Evolutionary conservation across 2,797 vertebrate genomes (phyloP).

Genomic region (Garrulus glandarius): DNA sequence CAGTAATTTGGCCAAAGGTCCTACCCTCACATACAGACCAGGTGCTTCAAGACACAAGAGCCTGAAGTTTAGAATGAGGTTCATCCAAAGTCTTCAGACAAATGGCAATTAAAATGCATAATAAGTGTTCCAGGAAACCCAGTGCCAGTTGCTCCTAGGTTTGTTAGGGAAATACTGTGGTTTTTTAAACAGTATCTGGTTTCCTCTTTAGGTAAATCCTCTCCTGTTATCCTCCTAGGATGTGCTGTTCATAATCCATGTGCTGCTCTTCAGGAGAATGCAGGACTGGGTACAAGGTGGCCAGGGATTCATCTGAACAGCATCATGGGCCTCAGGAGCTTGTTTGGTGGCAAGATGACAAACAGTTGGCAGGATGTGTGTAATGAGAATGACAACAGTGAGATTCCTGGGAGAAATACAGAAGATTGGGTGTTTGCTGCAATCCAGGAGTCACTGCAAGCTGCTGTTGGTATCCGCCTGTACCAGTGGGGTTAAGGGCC

Average conservation of each 20-base stretch:
- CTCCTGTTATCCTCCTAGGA: not conserved
- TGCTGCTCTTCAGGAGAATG: not conserved
- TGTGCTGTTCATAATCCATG: not conserved
- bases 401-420: not conserved
- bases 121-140: not conserved
- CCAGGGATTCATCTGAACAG: not conserved
- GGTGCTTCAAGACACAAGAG: slow-evolving; percentile 7
- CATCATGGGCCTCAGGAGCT: not conserved
- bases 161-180: not conserved
- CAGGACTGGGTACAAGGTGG: not conserved
- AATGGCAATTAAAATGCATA: not conserved
- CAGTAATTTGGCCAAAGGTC: not conserved
- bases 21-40: not conserved
- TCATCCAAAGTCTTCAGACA: slow-evolving; percentile 43
- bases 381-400: accelerated
- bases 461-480: not conserved
- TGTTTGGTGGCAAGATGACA: not conserved
- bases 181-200: not conserved
- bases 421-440: not conserved
- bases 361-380: not conserved
- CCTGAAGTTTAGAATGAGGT: slow-evolving; percentile 25
- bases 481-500: not conserved
- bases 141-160: not conserved
- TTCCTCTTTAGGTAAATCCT: not conserved
- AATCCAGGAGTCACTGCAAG: not conserved